Evolutionary conservation across 2,888 invertebrate genomes (phyloP).

Genomic region (Pterostichus niger): DNA sequence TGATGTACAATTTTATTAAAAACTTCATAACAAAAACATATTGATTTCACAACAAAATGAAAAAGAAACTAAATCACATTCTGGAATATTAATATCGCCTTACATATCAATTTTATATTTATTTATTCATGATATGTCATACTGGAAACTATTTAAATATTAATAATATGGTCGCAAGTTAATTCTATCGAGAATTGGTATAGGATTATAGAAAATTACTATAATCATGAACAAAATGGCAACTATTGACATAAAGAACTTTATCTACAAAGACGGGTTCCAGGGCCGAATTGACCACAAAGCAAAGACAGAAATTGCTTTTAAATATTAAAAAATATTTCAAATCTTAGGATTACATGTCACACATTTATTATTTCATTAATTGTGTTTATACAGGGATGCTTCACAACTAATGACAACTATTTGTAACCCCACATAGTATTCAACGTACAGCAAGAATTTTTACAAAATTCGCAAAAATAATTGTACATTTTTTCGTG

Average conservation of each 20-base stretch:
- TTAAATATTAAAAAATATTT: too few relatives aligned
- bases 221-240: neutral
- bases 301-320: too few relatives aligned
- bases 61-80: neutral
- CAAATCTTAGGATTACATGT: too few relatives aligned
- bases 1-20: constrained; percentile 17
- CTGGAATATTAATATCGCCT: constrained; percentile 21
- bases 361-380: too few relatives aligned
- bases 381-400: too few relatives aligned
- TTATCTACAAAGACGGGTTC: neutral
- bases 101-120: neutral
- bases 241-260: constrained; percentile 5
- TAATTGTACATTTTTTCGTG: too few relatives aligned
- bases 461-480: too few relatives aligned
- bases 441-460: too few relatives aligned
- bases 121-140: constrained; percentile 24
- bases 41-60: constrained; percentile 1
- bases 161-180: neutral
- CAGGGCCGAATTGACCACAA: too few relatives aligned
- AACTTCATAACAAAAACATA: constrained; percentile 16
- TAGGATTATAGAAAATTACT: neutral
- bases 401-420: too few relatives aligned
- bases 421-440: too few relatives aligned
- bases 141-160: constrained; percentile 5
- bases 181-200: neutral